Conservation (phyloP, 2,888 invertebrate genomes). For the Axea sp. region DNA sequence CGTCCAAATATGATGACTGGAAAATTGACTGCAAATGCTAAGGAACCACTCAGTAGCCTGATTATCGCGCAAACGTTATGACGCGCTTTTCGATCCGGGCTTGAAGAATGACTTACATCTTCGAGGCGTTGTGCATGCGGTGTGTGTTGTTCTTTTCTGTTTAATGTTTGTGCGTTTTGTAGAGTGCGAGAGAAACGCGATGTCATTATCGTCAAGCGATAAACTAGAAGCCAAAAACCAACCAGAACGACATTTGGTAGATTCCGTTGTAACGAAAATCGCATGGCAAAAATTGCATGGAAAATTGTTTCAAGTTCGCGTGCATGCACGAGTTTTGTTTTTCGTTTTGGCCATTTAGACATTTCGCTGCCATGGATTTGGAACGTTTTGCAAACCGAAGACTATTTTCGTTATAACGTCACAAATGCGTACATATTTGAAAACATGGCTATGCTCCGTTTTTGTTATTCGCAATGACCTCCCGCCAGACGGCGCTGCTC, state of each 20-base stretch:
- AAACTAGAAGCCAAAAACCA: conserved; percentile 43
- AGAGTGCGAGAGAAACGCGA: conserved; percentile 60
- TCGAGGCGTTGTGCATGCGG: conserved; percentile 68
- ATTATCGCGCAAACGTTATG: conserved; percentile 8
- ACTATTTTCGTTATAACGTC: conserved; percentile 40
- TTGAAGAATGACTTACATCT: background rate
- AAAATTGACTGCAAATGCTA: too few relatives aligned
- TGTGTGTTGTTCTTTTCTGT: conserved; percentile 63
- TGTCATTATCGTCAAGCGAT: conserved; percentile 47
- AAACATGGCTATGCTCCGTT: conserved; percentile 23
- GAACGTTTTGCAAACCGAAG: too few relatives aligned
- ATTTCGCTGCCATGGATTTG: too few relatives aligned
- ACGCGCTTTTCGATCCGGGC: conserved; percentile 5
- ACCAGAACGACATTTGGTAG: conserved; percentile 8
- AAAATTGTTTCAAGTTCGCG: conserved; percentile 7
- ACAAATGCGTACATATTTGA: conserved; percentile 1
- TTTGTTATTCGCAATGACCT: conserved; percentile 11
- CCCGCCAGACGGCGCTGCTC: conserved; percentile 18
- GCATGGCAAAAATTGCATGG: conserved; percentile 38
- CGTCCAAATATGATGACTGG: too few relatives aligned
- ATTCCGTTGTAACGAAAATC: conserved; percentile 47
- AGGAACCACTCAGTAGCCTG: too few relatives aligned
- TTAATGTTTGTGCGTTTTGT: conserved; percentile 59
- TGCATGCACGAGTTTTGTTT: conserved; percentile 25
- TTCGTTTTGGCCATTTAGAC: conserved; percentile 2